Conservation (phyloP, 1,140 invertebrate species). For the Tetramorium alpestre region DNA sequence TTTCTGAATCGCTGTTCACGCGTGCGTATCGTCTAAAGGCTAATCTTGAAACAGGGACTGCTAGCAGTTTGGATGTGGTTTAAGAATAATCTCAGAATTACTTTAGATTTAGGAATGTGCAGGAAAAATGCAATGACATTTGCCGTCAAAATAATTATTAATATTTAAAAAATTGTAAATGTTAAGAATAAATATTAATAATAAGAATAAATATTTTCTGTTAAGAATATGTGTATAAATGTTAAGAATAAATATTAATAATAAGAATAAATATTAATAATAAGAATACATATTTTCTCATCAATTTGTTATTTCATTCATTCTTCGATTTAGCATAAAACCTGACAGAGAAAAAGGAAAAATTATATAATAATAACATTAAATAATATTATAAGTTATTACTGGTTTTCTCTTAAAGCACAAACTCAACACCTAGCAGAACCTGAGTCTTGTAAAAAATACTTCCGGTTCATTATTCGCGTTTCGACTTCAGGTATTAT, state of each 20-base stretch:
- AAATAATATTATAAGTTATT: not conserved
- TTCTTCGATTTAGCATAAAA: not conserved
- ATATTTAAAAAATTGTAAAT: not conserved
- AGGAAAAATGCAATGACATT: not conserved
- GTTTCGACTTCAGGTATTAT: not conserved
- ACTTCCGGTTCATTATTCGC: not conserved
- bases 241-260: not conserved
- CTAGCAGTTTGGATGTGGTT: conserved; percentile 4
- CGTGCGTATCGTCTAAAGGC: conserved; percentile 40
- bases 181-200: not conserved
- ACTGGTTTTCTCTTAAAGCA: not conserved
- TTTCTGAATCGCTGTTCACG: conserved; percentile 58
- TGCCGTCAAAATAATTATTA: not conserved
- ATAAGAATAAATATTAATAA: no score
- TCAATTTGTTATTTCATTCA: not conserved
- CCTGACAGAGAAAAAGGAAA: not conserved
- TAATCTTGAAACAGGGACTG: conserved; percentile 57
- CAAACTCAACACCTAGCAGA: not conserved
- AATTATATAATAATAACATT: not conserved
- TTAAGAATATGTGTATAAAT: no score
- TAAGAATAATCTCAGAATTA: not conserved
- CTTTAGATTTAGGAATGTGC: not conserved
- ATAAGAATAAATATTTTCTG: no score
- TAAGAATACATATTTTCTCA: not conserved
- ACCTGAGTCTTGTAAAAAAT: not conserved